Base-by-base conservation (phyloP, 2,113 vertebrate genomes). In the Rhea pennata region DNA sequence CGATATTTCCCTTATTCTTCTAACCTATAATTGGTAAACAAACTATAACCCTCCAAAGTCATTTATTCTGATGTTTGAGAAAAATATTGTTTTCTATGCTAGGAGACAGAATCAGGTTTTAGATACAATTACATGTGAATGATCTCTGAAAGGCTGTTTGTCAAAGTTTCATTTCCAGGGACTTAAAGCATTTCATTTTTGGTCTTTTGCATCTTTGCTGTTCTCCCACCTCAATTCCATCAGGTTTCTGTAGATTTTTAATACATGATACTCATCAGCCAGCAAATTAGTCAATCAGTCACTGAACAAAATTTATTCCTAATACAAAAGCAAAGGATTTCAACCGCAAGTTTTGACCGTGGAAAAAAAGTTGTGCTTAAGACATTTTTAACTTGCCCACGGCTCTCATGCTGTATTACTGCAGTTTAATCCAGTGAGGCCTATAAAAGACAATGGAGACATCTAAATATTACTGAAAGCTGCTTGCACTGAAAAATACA, bases 1-100 rank as follows among this genome's bases (percentile, higher is more conserved):
- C 81, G 88, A 14, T 92, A 95, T 67, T 87, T 84, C 83, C 67
- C 75, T 96, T 82, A 48, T 26, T 48, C 61, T 94, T 94, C 94
- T 77, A 97, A 85, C 8, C 59, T 79, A 8, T 17, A 75, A 67
- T 65, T 80, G 20, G 59, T 88, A 72, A 92, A 92, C 56, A 96
- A 95, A 84, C 46, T 29, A 56, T 53, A 75, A 79, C 58, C n/a
- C 75, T 87, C 64, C 69, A 64, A 72, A 92, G 91, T 62, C 75
- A 81, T 86, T 92, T 93, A 64, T 64, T 70, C 87, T 66, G 67
- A 31, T 50, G 64, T 88, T 88, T 72, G 53, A 61, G 71, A 83
- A 92, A 59, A 90, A 58, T 26, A 73, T 24, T 40, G 71, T 61
- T 91, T 95, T 76, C 92, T 92, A 51, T 50, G 61, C 62, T 75